A percentile compares a stretch with the other conserved stretches of the same genome.
These are phyloP conservation scores for Caenorhabditis sp. DNA, from an alignment of 2,888 invertebrate genomes.

Conservation along the genomic window DNA sequence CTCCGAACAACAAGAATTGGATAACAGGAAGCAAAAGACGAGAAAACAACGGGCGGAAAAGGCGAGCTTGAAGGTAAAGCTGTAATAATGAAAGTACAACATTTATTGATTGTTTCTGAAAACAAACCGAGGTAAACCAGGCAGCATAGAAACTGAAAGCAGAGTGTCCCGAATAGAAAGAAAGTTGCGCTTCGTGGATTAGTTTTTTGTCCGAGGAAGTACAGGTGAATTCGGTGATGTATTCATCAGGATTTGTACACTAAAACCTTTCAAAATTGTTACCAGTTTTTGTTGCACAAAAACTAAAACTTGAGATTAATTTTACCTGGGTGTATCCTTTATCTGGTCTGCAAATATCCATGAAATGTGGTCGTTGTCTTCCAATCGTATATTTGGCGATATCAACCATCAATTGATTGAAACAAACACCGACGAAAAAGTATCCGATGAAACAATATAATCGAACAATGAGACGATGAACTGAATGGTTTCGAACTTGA, in stretches of 20 bases:
- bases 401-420: constrained; percentile 78
- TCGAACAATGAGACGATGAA: constrained; percentile 68
- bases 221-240: constrained; percentile 63
- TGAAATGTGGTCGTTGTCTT: constrained; percentile 90
- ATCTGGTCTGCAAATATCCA: constrained; percentile 83
- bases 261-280: constrained; percentile 14
- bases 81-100: constrained; percentile 46
- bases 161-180: constrained; percentile 70
- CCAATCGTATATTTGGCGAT: constrained; percentile 92
- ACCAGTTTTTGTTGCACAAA: neutral
- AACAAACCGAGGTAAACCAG: constrained; percentile 67
- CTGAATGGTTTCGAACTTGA: constrained; percentile 53
- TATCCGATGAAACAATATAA: constrained; percentile 69
- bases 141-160: constrained; percentile 71
- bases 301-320: constrained; percentile 1
- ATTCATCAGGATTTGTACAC: constrained; percentile 52
- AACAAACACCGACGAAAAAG: constrained; percentile 70
- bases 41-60: constrained; percentile 83
- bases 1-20: constrained; percentile 81
- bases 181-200: constrained; percentile 67
- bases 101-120: neutral
- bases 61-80: constrained; percentile 87
- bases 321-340: constrained; percentile 48
- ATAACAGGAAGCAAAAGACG: constrained; percentile 82
- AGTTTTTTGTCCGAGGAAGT: constrained; percentile 52